These are phyloP conservation scores for Torymus texanus DNA, from an alignment of 2,888 invertebrate genomes.

Conservation along the genomic window DNA sequence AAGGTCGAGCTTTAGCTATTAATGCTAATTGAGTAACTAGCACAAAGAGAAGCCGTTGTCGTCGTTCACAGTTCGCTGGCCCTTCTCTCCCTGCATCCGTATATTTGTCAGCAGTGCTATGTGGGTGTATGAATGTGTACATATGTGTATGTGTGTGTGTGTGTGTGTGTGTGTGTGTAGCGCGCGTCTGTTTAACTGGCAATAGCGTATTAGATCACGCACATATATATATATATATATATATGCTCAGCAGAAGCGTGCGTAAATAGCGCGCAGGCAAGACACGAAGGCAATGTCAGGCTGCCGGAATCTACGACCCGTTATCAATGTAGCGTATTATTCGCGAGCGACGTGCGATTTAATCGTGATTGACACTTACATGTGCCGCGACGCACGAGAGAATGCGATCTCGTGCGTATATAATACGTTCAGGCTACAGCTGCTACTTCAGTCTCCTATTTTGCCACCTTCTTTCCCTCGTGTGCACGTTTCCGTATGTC, in stretches of 20 bases:
- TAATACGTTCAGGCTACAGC: no score
- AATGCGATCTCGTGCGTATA: no score
- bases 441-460: background rate
- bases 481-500: background rate
- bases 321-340: slow-evolving; percentile 40
- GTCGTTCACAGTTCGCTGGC: no score
- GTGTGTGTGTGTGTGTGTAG: background rate
- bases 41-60: slow-evolving; percentile 7
- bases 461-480: background rate
- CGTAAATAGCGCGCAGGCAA: no score
- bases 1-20: slow-evolving; percentile 16
- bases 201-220: slow-evolving; percentile 18
- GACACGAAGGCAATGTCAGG: no score
- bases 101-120: no score
- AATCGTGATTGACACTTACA: slow-evolving; percentile 48
- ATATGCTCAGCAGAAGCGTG: no score
- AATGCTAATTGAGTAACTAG: slow-evolving; percentile 42
- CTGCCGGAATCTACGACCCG: background rate
- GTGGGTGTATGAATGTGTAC: no score
- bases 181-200: background rate
- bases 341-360: slow-evolving; percentile 34
- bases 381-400: background rate
- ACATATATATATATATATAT: background rate
- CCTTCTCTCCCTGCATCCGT: no score
- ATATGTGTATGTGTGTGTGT: no score